Percentiles rank a stretch among this genome's conserved stretches.
phyloP scores from a whole-genome alignment of 2,888 invertebrate genomes.

The Oxystoma pomonae region DNA sequence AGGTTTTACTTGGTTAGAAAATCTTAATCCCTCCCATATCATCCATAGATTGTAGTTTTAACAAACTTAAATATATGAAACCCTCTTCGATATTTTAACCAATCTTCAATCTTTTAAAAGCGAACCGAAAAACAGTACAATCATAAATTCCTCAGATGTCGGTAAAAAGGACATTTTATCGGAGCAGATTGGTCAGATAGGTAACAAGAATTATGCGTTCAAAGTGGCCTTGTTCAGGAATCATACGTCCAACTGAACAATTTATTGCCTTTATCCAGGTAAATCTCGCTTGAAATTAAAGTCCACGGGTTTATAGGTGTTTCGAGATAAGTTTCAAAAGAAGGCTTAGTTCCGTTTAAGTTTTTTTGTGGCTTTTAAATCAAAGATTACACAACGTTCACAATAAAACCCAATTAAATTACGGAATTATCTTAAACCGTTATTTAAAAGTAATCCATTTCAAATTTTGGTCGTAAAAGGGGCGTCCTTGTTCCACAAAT shows the following conservation, averaged over 20 bases:
- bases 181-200: conserved; percentile 1
- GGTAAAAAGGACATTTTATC: conserved; percentile 1
- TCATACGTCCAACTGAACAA: conserved; percentile 1
- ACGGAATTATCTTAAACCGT: too few species aligned
- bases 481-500: too few species aligned
- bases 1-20: too few species aligned
- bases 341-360: not conserved
- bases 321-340: not conserved
- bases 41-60: too few species aligned
- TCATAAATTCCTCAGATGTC: conserved; percentile 1
- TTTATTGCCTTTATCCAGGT: conserved; percentile 4
- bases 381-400: too few species aligned
- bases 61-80: too few species aligned
- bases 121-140: not conserved
- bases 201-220: conserved; percentile 2
- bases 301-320: conserved; percentile 1
- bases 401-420: too few species aligned
- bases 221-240: conserved; percentile 2
- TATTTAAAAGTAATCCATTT: too few species aligned
- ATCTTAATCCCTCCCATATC: too few species aligned
- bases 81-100: too few species aligned
- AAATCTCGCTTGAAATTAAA: conserved; percentile 2
- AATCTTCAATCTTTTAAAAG: not conserved
- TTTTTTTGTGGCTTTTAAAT: too few species aligned
- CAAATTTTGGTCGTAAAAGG: too few species aligned